These are phyloP conservation scores for Steinernema hermaphroditum DNA, from an alignment of 2,888 invertebrate genomes.

Conservation along the genomic window DNA sequence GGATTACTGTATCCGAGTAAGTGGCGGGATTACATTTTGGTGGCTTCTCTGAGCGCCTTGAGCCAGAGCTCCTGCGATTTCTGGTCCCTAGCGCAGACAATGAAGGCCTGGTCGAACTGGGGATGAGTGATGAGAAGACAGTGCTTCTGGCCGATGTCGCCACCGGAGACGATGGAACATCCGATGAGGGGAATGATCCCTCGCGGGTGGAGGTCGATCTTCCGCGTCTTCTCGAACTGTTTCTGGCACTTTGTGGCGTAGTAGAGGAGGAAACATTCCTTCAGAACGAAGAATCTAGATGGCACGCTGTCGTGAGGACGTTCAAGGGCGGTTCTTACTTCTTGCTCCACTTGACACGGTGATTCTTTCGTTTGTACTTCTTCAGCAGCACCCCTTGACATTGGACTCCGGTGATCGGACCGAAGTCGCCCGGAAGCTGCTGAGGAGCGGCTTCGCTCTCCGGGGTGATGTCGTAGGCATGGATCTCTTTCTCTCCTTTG, in stretches of 20 bases:
- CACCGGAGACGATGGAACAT: constrained; percentile 59
- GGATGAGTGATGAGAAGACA: constrained; percentile 60
- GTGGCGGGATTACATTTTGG: constrained; percentile 62
- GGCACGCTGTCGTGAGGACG: background rate
- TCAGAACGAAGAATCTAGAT: constrained; percentile 70
- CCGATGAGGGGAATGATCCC: constrained; percentile 60
- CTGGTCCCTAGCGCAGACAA: constrained; percentile 54
- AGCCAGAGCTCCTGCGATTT: constrained; percentile 55
- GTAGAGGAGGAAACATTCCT: constrained; percentile 70
- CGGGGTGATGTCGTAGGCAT: constrained; percentile 35
- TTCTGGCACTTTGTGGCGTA: constrained; percentile 62
- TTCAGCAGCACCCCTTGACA: constrained; percentile 52
- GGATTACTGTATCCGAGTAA: background rate
- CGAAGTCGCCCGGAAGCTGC: constrained; percentile 18
- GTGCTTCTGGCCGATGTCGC: constrained; percentile 51
- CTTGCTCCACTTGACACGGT: constrained; percentile 56
- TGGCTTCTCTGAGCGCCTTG: constrained; percentile 54
- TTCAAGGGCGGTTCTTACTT: constrained; percentile 30
- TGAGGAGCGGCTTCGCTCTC: constrained; percentile 10
- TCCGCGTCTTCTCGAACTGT: constrained; percentile 51
- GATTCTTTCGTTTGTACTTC: constrained; percentile 58
- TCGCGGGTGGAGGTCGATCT: constrained; percentile 57
- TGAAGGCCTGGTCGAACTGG: constrained; percentile 55
- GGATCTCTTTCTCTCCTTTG: background rate
- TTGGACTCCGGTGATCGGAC: constrained; percentile 48